These are phyloP conservation scores for Nasonia vitripennis DNA, from an alignment of 1,140 invertebrate species.

Conservation along the genomic window DNA sequence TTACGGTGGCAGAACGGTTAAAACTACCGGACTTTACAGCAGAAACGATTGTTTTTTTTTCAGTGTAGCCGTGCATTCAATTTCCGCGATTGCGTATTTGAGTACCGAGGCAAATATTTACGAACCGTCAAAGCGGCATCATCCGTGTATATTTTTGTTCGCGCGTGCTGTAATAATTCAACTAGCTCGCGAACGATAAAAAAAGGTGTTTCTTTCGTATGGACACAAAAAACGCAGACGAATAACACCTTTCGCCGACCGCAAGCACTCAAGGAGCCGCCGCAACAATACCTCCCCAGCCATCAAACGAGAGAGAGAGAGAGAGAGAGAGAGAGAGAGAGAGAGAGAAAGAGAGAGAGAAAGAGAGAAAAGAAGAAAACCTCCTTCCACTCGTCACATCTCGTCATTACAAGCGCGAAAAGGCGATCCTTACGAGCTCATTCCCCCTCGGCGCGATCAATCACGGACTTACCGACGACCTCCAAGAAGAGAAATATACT, in stretches of 20 bases:
- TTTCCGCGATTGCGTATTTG: too few species aligned
- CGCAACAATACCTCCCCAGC: neutral
- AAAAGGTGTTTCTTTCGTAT: neutral
- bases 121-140: too few species aligned
- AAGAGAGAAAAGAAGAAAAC: too few species aligned
- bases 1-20: too few species aligned
- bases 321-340: neutral
- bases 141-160: too few species aligned
- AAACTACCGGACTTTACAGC: too few species aligned
- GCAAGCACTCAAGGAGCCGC: too few species aligned
- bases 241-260: neutral
- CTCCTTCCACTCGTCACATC: neutral
- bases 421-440: neutral
- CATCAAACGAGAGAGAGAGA: neutral
- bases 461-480: conserved; percentile 85
- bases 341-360: too few species aligned
- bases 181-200: neutral
- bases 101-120: too few species aligned
- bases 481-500: conserved; percentile 88
- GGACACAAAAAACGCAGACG: neutral
- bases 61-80: too few species aligned
- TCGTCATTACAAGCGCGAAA: neutral
- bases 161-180: too few species aligned
- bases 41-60: too few species aligned
- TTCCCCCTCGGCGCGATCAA: conserved; percentile 51